A percentile compares a stretch with the other conserved stretches of the same genome.
phyloP scores from a whole-genome alignment of 2,113 vertebrate genomes.

The Panthera uncia region DNA sequence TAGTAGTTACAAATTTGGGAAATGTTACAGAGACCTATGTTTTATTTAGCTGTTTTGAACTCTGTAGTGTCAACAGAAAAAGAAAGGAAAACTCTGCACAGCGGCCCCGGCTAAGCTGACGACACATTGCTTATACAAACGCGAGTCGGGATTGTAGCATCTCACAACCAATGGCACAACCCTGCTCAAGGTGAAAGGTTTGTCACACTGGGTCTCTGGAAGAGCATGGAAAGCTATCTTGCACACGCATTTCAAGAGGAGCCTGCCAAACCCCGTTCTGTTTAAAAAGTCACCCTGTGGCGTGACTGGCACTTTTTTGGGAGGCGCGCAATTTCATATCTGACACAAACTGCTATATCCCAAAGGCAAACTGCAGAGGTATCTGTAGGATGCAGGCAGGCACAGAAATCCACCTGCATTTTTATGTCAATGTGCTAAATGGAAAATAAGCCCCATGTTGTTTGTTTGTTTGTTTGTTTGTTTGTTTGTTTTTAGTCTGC shows the following conservation, averaged over 20 bases:
- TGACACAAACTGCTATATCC: not conserved
- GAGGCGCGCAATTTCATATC: not conserved
- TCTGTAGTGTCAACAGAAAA: slow-evolving; percentile 7
- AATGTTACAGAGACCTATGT: not conserved
- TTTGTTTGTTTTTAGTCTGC: not conserved
- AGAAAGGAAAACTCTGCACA: not conserved
- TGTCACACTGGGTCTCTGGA: not conserved
- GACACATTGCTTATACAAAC: not conserved
- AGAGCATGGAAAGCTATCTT: not conserved
- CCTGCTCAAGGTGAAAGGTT: not conserved
- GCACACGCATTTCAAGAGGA: not conserved
- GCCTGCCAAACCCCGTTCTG: not conserved
- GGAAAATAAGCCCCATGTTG: not conserved
- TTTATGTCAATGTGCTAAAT: not conserved
- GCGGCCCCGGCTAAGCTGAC: not conserved
- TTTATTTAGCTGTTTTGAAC: not conserved
- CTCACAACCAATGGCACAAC: not conserved
- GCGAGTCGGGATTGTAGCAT: not conserved
- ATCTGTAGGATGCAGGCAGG: not conserved
- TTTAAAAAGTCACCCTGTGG: slow-evolving; percentile 31
- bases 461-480: not conserved
- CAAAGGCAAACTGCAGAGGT: not conserved
- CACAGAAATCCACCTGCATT: not conserved
- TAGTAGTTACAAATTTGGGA: not conserved
- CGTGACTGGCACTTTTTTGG: not conserved